phyloP scores from a whole-genome alignment of 1,140 invertebrate species.

The Brachionus calyciflorus region DNA sequence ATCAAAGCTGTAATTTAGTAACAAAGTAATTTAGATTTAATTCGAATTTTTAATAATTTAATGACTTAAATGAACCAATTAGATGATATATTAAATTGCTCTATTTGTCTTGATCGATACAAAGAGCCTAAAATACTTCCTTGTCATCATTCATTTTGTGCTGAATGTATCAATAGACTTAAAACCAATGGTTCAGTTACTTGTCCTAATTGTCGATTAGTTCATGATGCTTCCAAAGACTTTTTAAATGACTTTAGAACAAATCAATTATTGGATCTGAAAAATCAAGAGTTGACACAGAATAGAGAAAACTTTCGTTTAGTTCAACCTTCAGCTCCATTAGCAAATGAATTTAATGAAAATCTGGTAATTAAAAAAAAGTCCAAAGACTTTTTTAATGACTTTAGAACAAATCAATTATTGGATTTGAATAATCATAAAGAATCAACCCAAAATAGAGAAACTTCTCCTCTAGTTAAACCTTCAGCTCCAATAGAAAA shows the following conservation, averaged over 20 bases:
- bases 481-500: background rate
- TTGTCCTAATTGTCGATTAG: background rate
- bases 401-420: too few relatives aligned
- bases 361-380: too few relatives aligned
- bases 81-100: conserved; percentile 20
- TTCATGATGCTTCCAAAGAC: background rate
- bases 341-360: background rate
- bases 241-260: background rate
- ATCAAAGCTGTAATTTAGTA: too few relatives aligned
- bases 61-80: background rate
- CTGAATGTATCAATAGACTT: conserved; percentile 28
- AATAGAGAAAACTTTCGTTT: background rate
- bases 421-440: background rate
- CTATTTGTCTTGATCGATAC: conserved; percentile 27
- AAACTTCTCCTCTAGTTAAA: background rate
- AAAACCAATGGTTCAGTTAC: background rate
- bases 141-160: conserved; percentile 47
- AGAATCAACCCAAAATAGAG: too few relatives aligned
- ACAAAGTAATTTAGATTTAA: too few relatives aligned
- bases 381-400: too few relatives aligned
- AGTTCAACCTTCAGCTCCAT: background rate
- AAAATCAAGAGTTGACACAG: too few relatives aligned
- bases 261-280: background rate
- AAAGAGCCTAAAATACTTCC: conserved; percentile 45
- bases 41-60: too few relatives aligned